Base-by-base conservation (phyloP, 2,113 vertebrate genomes). In the Oxyruncus cristatus region DNA sequence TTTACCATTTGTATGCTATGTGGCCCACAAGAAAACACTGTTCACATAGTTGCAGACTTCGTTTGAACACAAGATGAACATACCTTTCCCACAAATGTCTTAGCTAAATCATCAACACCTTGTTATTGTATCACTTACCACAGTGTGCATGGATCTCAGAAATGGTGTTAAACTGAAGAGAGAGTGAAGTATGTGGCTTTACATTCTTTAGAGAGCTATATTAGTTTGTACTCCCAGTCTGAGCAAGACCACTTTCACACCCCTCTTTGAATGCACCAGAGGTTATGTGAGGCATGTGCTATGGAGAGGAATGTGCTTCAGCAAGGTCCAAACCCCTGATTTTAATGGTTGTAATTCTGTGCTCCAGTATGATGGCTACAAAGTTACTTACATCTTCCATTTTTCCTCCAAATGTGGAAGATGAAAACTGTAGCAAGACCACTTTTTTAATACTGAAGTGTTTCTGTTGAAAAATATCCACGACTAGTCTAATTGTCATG, bases 101-200 rank as follows among this genome's bases (percentile, higher is more conserved):
- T 46, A 91, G 86, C 68, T 75, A 83, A 47, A 90, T 97, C 91
- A 92, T 86, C 81, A 79, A 53, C 88, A 94, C 92, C 87, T 93
- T 89, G 78, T 91, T 93, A 86, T 66, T 93, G 3, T 84, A 83
- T 53, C 94, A 72, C 63, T 83, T 96, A 65, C 62, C 27, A 33
- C 20, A 89, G 59, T 18, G 39, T 52, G 53, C 56, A 35, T 20
- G n/a, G 71, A 67, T 91, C 80, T 88, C 75, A 88, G 71, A 95
- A 93, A 90, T 56, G 65, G 80, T 84, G 79, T 92, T 95, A 88
- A 89, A 97, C 63, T 75, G 83, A 93, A 85, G 63, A 89, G 65
- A 39, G 71, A 85, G 67, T 84, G 62, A 96, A 92, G 85, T 62
- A 79, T 85, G 89, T 65, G 47, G 39, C 44, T 86, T 75, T 66